Evolutionary conservation across 92 coral and sea anemone species (phyloP).

Genomic region (Epizoanthus stellaris): DNA sequence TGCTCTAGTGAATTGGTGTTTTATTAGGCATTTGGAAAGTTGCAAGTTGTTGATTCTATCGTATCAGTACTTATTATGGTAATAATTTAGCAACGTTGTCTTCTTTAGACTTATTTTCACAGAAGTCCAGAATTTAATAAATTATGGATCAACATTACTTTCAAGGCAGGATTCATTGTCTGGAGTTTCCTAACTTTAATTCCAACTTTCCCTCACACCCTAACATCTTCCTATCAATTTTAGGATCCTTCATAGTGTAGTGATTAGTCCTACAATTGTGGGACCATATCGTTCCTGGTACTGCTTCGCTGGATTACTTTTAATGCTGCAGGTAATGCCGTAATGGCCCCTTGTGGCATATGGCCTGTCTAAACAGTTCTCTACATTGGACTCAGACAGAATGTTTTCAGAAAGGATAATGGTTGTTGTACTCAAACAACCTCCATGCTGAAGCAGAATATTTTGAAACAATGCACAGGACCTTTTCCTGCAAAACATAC

Average conservation of each 20-base stretch:
- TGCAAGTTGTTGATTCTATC: too few relatives aligned
- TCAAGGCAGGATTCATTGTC: background rate
- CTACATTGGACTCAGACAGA: background rate
- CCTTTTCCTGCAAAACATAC: background rate
- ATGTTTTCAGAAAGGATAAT: background rate
- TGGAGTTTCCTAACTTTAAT: background rate
- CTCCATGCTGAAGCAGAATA: background rate
- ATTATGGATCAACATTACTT: conserved; percentile 5
- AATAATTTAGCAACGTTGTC: too few relatives aligned
- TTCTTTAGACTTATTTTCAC: too few relatives aligned
- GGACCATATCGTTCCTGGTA: conserved; percentile 46
- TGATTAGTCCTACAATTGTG: conserved; percentile 35
- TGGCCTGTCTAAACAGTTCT: conserved; percentile 9
- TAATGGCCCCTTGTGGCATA: background rate
- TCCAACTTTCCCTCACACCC: conserved; percentile 30
- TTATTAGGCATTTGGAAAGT: too few relatives aligned
- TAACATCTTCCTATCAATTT: conserved; percentile 31
- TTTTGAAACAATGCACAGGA: background rate
- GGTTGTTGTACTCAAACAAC: background rate
- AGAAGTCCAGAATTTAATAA: background rate
- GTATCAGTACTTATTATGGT: too few relatives aligned
- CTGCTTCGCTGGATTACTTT: conserved; percentile 48
- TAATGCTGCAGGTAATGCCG: conserved; percentile 37
- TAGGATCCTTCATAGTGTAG: conserved; percentile 43
- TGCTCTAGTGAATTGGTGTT: too few relatives aligned